phyloP scores from a whole-genome alignment of 1,140 invertebrate genomes.

The Lepidurus arcticus region DNA sequence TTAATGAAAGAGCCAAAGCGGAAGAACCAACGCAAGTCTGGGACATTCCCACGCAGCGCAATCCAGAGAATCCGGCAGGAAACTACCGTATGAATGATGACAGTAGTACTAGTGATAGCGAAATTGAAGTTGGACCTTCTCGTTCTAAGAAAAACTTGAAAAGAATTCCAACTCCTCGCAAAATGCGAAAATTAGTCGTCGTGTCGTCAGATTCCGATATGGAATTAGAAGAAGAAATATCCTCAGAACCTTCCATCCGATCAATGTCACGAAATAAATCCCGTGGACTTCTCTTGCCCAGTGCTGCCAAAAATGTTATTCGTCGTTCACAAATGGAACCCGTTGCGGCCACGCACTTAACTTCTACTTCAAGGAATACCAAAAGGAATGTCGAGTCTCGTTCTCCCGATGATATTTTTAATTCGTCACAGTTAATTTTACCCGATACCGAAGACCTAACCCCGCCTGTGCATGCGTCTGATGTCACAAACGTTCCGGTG shows the following conservation, averaged over 20 bases:
- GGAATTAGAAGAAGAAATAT: neutral
- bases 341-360: neutral
- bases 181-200: neutral
- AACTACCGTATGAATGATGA: neutral
- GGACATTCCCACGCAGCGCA: neutral
- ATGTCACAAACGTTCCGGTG: neutral
- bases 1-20: neutral
- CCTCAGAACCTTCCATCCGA: neutral
- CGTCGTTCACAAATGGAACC: neutral
- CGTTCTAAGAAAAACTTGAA: neutral
- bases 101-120: neutral
- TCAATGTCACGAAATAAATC: too few relatives aligned
- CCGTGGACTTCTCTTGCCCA: neutral
- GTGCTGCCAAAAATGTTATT: neutral
- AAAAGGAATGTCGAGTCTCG: neutral
- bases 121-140: neutral
- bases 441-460: constrained; percentile 2
- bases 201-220: neutral
- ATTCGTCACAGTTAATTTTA: neutral
- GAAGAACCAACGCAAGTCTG: neutral
- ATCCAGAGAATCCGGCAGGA: neutral
- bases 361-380: neutral
- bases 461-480: neutral
- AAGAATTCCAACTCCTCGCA: neutral
- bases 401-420: neutral